Percentiles rank a stretch among this genome's conserved stretches.
Conservation (phyloP, 2,113 vertebrate species). For the Chloropsis cyanopogon region DNA sequence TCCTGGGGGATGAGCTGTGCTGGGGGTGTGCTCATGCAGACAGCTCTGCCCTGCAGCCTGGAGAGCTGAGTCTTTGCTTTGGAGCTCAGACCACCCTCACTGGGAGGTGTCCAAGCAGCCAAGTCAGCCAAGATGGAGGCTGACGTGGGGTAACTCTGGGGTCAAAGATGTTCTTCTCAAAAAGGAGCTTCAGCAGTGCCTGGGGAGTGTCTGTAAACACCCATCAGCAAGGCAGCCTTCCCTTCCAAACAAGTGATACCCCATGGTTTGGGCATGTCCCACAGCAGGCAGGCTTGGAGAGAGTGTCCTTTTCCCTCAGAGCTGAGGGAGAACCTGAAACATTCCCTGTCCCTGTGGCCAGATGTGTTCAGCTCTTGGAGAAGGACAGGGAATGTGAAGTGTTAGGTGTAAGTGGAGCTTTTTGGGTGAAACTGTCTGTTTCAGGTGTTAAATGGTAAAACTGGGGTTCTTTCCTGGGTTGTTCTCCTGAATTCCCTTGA, state of each 20-base stretch:
- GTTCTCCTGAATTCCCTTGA: not conserved
- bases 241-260: not conserved
- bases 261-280: not conserved
- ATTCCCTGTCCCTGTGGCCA: not conserved
- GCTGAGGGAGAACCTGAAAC: not conserved
- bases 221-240: not conserved
- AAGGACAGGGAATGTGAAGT: not conserved
- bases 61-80: not conserved
- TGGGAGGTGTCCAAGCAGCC: not conserved
- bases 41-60: not conserved
- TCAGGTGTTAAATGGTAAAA: not conserved
- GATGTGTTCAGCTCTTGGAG: not conserved
- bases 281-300: not conserved
- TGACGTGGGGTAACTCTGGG: not conserved
- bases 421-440: not conserved
- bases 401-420: rapidly evolving
- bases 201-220: not conserved
- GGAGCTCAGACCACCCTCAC: not conserved
- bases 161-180: not conserved
- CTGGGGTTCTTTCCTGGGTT: not conserved
- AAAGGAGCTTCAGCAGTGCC: not conserved
- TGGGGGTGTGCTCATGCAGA: not conserved
- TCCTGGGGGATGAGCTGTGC: not conserved
- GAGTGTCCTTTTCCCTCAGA: not conserved
- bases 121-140: rapidly evolving